These are phyloP conservation scores for Melitaea cinxia DNA, from an alignment of 1,140 invertebrate species.

Conservation along the genomic window DNA sequence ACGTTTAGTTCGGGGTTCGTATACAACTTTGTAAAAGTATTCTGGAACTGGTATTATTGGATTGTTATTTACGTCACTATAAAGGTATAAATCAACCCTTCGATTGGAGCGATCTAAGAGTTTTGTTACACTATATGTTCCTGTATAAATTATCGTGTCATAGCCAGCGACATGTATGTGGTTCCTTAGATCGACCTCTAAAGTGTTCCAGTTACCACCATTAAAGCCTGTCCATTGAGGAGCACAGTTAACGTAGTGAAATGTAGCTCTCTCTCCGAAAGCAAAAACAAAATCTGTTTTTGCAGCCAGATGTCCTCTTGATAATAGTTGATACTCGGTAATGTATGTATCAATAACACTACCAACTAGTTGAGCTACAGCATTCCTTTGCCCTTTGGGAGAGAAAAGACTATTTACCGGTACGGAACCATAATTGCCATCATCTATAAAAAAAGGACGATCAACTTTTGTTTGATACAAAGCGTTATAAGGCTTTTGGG, in stretches of 20 bases:
- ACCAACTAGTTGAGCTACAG: conserved; percentile 58
- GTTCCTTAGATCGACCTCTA: conserved; percentile 74
- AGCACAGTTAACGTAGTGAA: conserved; percentile 85
- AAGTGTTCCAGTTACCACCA: conserved; percentile 84
- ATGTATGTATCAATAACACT: conserved; percentile 50
- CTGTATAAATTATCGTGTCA: conserved; percentile 81
- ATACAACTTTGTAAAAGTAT: conserved; percentile 82
- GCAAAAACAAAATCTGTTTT: conserved; percentile 86
- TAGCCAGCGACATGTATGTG: conserved; percentile 57
- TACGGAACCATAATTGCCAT: conserved; percentile 47
- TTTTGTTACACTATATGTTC: conserved; percentile 74
- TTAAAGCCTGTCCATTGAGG: conserved; percentile 86
- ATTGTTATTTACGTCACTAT: conserved; percentile 64
- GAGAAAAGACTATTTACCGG: conserved; percentile 60
- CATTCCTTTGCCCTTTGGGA: conserved; percentile 51
- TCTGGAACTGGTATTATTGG: conserved; percentile 74
- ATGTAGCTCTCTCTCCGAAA: conserved; percentile 84
- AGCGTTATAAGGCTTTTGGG: conserved; percentile 69
- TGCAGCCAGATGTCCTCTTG: conserved; percentile 86
- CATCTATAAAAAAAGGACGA: conserved; percentile 61
- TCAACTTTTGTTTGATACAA: conserved; percentile 62
- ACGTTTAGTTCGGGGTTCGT: conserved; percentile 60
- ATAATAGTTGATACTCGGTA: conserved; percentile 66
- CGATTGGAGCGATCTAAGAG: conserved; percentile 67
- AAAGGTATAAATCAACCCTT: conserved; percentile 73